phyloP scores from a whole-genome alignment of 2,888 invertebrate species.

The Cosmia trapezina region DNA sequence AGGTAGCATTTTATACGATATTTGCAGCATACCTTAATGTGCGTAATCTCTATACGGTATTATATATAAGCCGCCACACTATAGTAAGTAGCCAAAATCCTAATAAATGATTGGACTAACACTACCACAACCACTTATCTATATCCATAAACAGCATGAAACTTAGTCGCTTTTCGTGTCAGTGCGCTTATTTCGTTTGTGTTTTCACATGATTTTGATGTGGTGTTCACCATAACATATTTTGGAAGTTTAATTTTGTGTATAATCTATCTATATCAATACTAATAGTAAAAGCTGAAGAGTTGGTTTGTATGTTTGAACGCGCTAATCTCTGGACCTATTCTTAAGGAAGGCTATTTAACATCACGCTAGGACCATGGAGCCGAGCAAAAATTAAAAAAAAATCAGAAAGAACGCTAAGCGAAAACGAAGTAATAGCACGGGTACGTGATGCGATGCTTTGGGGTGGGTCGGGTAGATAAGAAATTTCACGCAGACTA shows the following conservation, averaged over 20 bases:
- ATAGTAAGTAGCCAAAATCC: constrained; percentile 5
- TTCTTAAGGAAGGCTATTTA: too few species aligned
- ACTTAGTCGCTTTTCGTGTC: background rate
- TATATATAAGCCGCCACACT: background rate
- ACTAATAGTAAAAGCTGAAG: too few species aligned
- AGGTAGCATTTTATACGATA: constrained; percentile 20
- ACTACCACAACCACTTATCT: background rate
- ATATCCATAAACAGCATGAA: background rate
- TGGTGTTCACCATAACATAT: background rate
- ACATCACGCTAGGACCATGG: too few species aligned
- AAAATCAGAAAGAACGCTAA: too few species aligned
- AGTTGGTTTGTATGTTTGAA: too few species aligned
- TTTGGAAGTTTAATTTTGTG: background rate
- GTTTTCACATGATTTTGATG: background rate
- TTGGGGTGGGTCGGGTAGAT: too few species aligned
- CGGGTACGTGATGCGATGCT: too few species aligned
- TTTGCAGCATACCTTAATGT: constrained; percentile 11
- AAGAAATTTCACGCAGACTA: too few species aligned
- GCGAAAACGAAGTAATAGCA: too few species aligned
- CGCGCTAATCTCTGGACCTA: too few species aligned
- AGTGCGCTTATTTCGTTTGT: background rate
- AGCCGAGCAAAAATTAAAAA: too few species aligned
- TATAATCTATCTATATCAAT: too few species aligned
- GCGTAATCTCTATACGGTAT: background rate
- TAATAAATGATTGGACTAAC: background rate